Percentiles rank a stretch among this genome's conserved stretches.
Evolutionary conservation across 2,797 vertebrate genomes (phyloP).

Genomic region (Chaetodon trifasciatus): DNA sequence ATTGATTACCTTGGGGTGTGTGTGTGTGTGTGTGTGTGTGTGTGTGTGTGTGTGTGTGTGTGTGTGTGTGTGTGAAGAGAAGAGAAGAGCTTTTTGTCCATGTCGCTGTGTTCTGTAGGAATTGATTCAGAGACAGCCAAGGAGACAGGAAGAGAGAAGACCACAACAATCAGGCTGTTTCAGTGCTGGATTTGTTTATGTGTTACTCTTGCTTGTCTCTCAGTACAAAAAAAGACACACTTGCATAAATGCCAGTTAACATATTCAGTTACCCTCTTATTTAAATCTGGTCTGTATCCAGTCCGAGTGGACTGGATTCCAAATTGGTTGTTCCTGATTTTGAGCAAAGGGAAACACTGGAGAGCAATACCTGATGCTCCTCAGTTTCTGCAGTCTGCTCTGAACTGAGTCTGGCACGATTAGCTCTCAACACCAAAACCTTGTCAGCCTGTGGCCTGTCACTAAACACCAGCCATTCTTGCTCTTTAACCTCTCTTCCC

Average conservation of each 20-base stretch:
- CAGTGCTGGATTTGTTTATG: slow-evolving; percentile 32
- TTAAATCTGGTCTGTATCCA: background rate
- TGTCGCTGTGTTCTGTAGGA: slow-evolving; percentile 43
- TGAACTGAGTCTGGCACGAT: slow-evolving; percentile 23
- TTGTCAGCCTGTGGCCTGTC: slow-evolving; percentile 24
- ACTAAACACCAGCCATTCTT: slow-evolving; percentile 30
- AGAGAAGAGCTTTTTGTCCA: slow-evolving; percentile 38
- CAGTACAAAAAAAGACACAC: background rate
- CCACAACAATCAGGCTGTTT: slow-evolving; percentile 24
- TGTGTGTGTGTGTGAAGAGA: slow-evolving; percentile 28
- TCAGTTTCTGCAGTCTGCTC: background rate
- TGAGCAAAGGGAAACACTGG: slow-evolving; percentile 8
- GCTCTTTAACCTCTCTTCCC: slow-evolving; percentile 50
- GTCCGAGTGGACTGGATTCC: slow-evolving; percentile 20
- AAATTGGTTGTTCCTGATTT: slow-evolving; percentile 19
- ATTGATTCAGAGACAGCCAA: slow-evolving; percentile 57
- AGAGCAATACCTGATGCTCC: background rate
- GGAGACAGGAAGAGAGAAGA: slow-evolving; percentile 35
- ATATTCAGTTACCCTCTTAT: slow-evolving; percentile 6
- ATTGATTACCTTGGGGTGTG: slow-evolving; percentile 57
- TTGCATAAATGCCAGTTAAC: background rate
- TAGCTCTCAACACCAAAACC: slow-evolving; percentile 26
- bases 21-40: slow-evolving; percentile 29
- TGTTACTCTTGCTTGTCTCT: slow-evolving; percentile 21
- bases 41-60: slow-evolving; percentile 35